Percentiles rank a stretch among this genome's conserved stretches.
Conservation (phyloP, 2,113 vertebrate genomes). For the Tupaia tana region DNA sequence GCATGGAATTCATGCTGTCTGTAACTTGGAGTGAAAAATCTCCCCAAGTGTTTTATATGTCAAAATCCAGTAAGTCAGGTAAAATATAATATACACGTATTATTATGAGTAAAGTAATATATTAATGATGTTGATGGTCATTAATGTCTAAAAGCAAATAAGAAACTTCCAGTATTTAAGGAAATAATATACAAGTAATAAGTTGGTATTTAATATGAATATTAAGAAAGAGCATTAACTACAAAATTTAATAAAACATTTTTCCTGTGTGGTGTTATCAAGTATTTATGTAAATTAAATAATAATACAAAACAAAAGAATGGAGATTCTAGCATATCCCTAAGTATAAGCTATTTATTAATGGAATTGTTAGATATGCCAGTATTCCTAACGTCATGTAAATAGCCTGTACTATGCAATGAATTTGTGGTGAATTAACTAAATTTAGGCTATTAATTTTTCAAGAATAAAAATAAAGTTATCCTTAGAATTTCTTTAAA, state of each 20-base stretch:
- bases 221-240: background rate
- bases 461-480: background rate
- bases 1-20: background rate
- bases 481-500: background rate
- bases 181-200: background rate
- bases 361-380: background rate
- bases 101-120: background rate
- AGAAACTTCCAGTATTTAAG: background rate
- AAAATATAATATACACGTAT: background rate
- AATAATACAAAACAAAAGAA: background rate
- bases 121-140: background rate
- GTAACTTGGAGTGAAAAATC: background rate
- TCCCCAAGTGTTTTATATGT: background rate
- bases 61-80: background rate
- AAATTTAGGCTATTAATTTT: background rate
- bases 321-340: background rate
- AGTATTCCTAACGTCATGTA: background rate
- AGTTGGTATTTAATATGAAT: background rate
- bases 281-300: background rate
- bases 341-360: background rate
- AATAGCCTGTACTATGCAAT: background rate
- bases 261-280: background rate
- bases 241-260: background rate
- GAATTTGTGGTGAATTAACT: background rate
- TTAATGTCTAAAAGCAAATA: background rate